Evolutionary conservation across 2,888 invertebrate genomes (phyloP).

Genomic region (Polietes domitor): DNA sequence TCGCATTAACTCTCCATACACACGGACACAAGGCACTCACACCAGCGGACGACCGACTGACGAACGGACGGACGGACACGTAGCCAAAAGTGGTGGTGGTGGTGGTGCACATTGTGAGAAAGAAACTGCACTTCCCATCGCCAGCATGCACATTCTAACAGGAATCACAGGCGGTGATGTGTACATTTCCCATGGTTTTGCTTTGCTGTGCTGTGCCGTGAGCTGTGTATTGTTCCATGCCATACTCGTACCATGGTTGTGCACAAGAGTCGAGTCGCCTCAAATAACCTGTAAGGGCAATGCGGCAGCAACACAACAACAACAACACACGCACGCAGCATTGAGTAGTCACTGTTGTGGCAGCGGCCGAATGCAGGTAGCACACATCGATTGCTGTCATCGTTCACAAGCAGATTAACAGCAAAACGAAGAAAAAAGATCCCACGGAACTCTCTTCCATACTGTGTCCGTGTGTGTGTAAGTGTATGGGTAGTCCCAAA

Average conservation of each 20-base stretch:
- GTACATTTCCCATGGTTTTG: conserved; percentile 77
- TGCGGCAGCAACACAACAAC: conserved; percentile 43
- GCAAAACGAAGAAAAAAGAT: conserved; percentile 51
- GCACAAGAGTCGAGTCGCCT: conserved; percentile 56
- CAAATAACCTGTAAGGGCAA: conserved; percentile 67
- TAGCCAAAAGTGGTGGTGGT: conserved; percentile 73
- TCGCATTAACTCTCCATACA: conserved; percentile 62
- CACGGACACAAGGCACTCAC: conserved; percentile 27
- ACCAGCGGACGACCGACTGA: conserved; percentile 66
- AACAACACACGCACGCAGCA: conserved; percentile 51
- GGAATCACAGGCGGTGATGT: conserved; percentile 74
- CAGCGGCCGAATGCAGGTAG: conserved; percentile 68
- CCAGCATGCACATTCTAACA: conserved; percentile 77
- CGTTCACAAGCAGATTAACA: conserved; percentile 67
- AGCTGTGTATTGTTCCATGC: not conserved
- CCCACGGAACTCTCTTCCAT: conserved; percentile 41
- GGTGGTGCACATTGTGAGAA: conserved; percentile 69
- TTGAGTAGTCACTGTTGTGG: conserved; percentile 36
- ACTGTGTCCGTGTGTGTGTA: conserved; percentile 17
- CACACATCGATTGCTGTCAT: conserved; percentile 67
- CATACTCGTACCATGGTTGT: conserved; percentile 65
- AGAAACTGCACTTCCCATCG: conserved; percentile 74
- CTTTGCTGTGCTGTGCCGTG: conserved; percentile 61
- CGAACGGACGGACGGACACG: conserved; percentile 64
- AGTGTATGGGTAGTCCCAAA: conserved; percentile 63